Conservation (phyloP, 2,888 invertebrate species). For the Phaonia tiefii region DNA sequence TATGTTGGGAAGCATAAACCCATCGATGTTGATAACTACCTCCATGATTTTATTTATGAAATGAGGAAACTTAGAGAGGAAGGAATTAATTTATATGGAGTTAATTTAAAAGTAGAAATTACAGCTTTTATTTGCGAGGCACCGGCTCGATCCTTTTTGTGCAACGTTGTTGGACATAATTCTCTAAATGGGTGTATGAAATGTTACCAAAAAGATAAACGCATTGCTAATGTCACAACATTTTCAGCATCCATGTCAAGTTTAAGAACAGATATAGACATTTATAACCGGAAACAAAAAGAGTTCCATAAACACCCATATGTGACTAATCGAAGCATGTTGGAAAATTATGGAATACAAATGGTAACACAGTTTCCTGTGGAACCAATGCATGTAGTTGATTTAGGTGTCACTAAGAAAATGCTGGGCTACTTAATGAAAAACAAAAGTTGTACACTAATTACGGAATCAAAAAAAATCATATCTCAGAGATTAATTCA, state of each 20-base stretch:
- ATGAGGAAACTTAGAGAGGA: slow-evolving; percentile 4
- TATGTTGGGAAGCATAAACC: slow-evolving; percentile 10
- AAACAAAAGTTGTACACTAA: no score
- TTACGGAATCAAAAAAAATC: no score
- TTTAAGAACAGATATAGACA: slow-evolving; percentile 33
- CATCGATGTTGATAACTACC: slow-evolving; percentile 5
- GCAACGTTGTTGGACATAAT: slow-evolving; percentile 22
- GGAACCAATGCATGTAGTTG: slow-evolving; percentile 21
- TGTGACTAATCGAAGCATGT: not conserved
- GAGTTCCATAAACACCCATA: slow-evolving; percentile 7
- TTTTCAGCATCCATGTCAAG: not conserved
- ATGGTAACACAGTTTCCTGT: slow-evolving; percentile 27
- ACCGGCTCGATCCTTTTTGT: slow-evolving; percentile 27
- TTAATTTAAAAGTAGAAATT: slow-evolving; percentile 4
- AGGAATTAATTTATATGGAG: not conserved
- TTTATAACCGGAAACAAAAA: slow-evolving; percentile 20
- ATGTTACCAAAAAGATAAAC: slow-evolving; percentile 1
- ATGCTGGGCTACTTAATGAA: not conserved
- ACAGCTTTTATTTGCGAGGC: slow-evolving; percentile 38
- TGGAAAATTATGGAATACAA: slow-evolving; percentile 21
- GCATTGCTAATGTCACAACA: slow-evolving; percentile 9
- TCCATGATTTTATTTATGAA: slow-evolving; percentile 20
- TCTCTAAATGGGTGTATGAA: slow-evolving; percentile 21
- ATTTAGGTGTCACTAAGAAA: slow-evolving; percentile 41
- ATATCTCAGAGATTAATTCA: no score